Conservation (phyloP, 2,113 vertebrate genomes). For the Antechinus flavipes region DNA sequence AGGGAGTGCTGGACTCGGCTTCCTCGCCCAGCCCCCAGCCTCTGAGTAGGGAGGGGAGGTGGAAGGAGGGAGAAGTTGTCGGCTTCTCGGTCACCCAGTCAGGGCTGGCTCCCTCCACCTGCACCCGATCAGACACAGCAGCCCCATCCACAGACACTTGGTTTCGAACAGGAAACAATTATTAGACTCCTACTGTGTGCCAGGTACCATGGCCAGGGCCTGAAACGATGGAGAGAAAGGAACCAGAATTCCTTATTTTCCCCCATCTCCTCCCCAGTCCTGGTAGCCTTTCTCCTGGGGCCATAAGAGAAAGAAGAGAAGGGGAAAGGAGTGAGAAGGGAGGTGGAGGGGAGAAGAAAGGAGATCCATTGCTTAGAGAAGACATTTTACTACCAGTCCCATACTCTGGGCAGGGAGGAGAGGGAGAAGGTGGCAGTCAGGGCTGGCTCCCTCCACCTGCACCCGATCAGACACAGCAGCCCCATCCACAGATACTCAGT, state of each 20-base stretch:
- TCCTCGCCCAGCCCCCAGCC: conserved; percentile 19
- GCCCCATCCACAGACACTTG: neutral
- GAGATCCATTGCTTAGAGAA: neutral
- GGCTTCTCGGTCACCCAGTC: neutral
- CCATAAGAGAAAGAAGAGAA: neutral
- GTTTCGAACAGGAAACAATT: neutral
- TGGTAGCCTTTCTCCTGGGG: neutral
- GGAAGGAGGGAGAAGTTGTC: neutral
- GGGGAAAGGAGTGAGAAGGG: neutral
- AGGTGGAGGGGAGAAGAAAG: neutral
- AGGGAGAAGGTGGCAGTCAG: neutral
- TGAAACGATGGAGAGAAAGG: neutral
- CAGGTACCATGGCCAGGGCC: neutral
- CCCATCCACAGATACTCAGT: neutral
- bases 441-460: too few relatives aligned
- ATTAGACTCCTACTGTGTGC: neutral
- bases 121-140: too few relatives aligned
- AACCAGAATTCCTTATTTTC: neutral
- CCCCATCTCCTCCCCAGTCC: neutral
- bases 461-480: too few relatives aligned
- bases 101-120: neutral
- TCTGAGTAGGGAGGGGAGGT: conserved; percentile 27
- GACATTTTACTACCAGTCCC: neutral
- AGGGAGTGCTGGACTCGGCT: neutral
- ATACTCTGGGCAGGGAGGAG: conserved; percentile 11